phyloP scores from a whole-genome alignment of 1,140 invertebrate species.

The Megathymus violae region DNA sequence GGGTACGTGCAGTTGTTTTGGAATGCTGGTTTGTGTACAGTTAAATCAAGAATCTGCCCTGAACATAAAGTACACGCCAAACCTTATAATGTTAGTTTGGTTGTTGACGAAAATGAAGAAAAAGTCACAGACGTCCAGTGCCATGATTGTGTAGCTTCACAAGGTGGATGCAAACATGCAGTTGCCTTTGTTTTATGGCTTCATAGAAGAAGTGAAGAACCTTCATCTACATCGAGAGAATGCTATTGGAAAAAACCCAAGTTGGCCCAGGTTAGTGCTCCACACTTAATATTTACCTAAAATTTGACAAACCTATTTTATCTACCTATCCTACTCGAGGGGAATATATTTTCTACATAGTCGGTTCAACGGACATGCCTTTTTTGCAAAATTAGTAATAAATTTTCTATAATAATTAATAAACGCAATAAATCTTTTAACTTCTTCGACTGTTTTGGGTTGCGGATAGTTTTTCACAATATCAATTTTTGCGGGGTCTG shows the following conservation, averaged over 20 bases:
- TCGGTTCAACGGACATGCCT: no score
- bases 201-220: conserved; percentile 65
- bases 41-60: conserved; percentile 58
- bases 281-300: no score
- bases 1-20: conserved; percentile 39
- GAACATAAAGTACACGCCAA: conserved; percentile 65
- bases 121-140: conserved; percentile 45
- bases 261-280: conserved; percentile 45
- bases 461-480: no score
- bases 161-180: conserved; percentile 70
- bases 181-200: conserved; percentile 52
- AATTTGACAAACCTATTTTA: no score
- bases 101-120: conserved; percentile 47
- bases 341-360: no score
- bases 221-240: conserved; percentile 60
- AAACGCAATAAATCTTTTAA: no score
- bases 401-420: no score
- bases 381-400: no score
- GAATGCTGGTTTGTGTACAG: conserved; percentile 23
- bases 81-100: conserved; percentile 39
- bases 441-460: no score
- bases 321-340: no score
- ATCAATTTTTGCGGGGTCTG: no score
- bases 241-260: conserved; percentile 64
- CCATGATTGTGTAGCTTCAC: conserved; percentile 51